Base-by-base conservation (phyloP, 2,888 invertebrate species). In the Masnerella sp. region DNA sequence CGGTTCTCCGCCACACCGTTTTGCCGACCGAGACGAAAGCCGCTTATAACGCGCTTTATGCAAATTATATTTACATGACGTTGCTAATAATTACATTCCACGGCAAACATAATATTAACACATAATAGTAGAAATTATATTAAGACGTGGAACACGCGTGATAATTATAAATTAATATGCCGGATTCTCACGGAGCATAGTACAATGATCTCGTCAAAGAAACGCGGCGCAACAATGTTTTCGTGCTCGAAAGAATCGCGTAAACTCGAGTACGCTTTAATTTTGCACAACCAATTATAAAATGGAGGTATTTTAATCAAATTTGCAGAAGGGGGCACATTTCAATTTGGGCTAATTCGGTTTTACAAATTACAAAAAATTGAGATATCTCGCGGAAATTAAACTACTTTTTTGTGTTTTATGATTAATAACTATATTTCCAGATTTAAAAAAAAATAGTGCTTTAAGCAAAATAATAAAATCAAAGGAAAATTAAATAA, bases 81-180 rank as follows among this genome's bases (percentile, higher is more conserved):
- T 40, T 47, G 61, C 67, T 61, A 67, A 73, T 73, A 73, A 73
- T 73, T 67, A 68, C 62, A 73, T 73, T 73, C 73, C 73, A 34
- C 62, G 36, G 32, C 56, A 40, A 62, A 67, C 61, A 43, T 65
- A 52, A 71, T 43, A 71, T 75, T 70, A 75, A 71, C 70, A 67
- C 67, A 67, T 75, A 67, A 75, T 71, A 58, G 70, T 61, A 56
- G 62, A 75, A 71, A 67, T 75, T 61, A 65, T 67, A 67, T 65
- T 47, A 65, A 64, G 70, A 67, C 58, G 56, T 30, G 43, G 32
- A 58, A 51, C 51, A 58, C 54, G 62, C 47, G 70, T 51, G 62
- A 70, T 74, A 70, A 74, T 74, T 67, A 70, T 47, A 61, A 67
- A 70, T 74, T 70, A 67, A 74, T 65, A 59, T 58, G 51, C 61